Conservation (phyloP, 2,888 invertebrate species). For the Abrostola tripartita region DNA sequence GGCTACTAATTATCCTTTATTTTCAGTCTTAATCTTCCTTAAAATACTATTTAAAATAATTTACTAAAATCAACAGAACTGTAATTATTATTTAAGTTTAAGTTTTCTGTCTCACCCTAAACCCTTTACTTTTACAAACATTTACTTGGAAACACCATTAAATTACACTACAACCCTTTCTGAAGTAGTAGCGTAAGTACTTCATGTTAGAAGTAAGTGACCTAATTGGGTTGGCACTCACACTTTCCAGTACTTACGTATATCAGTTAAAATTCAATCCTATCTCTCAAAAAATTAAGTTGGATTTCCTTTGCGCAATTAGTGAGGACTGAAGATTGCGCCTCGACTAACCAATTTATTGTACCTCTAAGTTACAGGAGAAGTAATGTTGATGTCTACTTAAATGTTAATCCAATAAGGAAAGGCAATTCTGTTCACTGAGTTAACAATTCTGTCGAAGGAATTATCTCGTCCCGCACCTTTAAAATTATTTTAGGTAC, state of each 20-base stretch:
- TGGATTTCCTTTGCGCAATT: slow-evolving; percentile 38
- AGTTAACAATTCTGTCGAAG: slow-evolving; percentile 55
- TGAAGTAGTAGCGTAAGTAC: slow-evolving; percentile 53
- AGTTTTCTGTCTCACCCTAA: not conserved
- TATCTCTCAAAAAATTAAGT: slow-evolving; percentile 41
- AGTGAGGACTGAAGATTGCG: slow-evolving; percentile 55
- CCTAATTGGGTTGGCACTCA: slow-evolving; percentile 68
- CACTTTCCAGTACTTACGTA: slow-evolving; percentile 55
- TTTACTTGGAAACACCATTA: slow-evolving; percentile 23
- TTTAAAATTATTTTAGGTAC: slow-evolving; percentile 41
- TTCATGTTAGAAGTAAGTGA: slow-evolving; percentile 64
- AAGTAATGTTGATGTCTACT: slow-evolving; percentile 66
- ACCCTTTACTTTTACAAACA: slow-evolving; percentile 9
- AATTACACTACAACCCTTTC: slow-evolving; percentile 48
- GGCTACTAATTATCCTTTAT: too few species aligned
- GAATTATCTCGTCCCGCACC: slow-evolving; percentile 49
- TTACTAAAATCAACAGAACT: too few species aligned
- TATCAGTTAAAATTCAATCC: slow-evolving; percentile 40
- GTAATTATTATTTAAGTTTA: not conserved
- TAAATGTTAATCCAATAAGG: slow-evolving; percentile 70
- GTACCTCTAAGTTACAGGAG: slow-evolving; percentile 65
- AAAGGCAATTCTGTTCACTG: slow-evolving; percentile 64
- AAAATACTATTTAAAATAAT: too few species aligned
- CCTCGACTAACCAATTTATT: slow-evolving; percentile 68
- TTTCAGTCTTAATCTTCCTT: too few species aligned